Conservation (phyloP, 1,140 invertebrate genomes). For the Pararge aegeria region DNA sequence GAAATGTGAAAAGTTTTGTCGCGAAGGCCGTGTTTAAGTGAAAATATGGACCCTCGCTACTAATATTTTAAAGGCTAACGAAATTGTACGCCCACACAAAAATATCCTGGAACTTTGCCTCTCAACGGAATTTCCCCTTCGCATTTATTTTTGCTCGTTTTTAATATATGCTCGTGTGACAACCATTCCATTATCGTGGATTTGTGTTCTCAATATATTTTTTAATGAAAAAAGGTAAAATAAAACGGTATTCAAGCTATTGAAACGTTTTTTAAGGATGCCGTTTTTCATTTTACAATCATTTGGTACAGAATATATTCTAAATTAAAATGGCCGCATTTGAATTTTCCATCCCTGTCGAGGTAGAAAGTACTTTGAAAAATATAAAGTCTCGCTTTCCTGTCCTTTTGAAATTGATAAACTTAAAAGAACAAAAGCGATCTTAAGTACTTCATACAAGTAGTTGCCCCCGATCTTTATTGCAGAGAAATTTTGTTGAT, state of each 20-base stretch:
- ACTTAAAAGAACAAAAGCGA: no score
- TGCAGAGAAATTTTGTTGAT: no score
- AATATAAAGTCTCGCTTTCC: no score
- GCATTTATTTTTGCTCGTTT: constrained; percentile 12
- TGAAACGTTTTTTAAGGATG: background rate
- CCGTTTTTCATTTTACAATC: background rate
- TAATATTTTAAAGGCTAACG: constrained; percentile 42
- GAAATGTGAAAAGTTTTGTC: constrained; percentile 51
- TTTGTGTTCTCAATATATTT: constrained; percentile 12
- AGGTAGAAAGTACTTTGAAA: no score
- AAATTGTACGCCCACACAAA: constrained; percentile 27
- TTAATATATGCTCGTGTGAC: constrained; percentile 12
- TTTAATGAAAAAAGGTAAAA: constrained; percentile 9
- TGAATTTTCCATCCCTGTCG: no score
- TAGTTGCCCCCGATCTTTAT: no score
- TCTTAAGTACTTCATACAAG: no score
- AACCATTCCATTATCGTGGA: constrained; percentile 17
- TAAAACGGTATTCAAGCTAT: background rate
- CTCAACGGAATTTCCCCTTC: constrained; percentile 12
- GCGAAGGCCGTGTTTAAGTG: constrained; percentile 37
- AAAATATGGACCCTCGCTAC: constrained; percentile 37
- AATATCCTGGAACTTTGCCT: constrained; percentile 8
- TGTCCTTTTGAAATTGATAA: no score
- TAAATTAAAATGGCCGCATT: background rate
- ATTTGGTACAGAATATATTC: background rate